Evolutionary conservation across 2,888 invertebrate genomes (phyloP), one percentile per base, ranked within the genome.

Genomic region (Drosophila pegasa): DNA sequence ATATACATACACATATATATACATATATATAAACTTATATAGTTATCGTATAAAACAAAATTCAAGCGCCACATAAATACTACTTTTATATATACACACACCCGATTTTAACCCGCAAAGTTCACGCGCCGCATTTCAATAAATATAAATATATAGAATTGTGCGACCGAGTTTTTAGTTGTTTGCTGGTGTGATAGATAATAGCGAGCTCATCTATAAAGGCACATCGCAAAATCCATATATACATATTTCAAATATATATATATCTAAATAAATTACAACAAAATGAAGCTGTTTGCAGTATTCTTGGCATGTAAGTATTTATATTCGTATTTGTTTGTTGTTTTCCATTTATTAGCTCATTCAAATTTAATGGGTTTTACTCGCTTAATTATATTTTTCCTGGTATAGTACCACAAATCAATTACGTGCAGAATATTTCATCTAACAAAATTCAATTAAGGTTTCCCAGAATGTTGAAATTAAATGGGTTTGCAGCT

Each of bases 241-340:
- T 1, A 10, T 16, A 45, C 6, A 45, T 29, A 45, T 27, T 10
- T 27, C 29, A 43, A 18, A 16, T 51, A 41, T 41, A 41, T 27
- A 65, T 18, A 63, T 52, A 60, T 2, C 7, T 25, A 45, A 35
- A 37, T 29, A 65, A 18, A 63, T 50, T 35, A 50, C 54, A 65
- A 62, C 63, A 84, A 68, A 65, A 90, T 90, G 90, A 90, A 90
- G 81, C 77, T 90, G 71, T 69, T 90, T 74, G 79, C 87, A 76
- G 70, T 90, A 75, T 83, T 90, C 29, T 57, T 90, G 76, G 85
- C 90, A 78, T 72, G 90, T 90, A 80, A 25, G 91, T 89, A 73
- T 16, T n/a, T 10, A 10, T n/a, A 33, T 50, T 27, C n/a, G n/a
- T n/a, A 25, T 25, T 8, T 4, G 4, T 25, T 14, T 31, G 27